Conservation (phyloP, 2,888 invertebrate species). For the Andrena minutula region DNA sequence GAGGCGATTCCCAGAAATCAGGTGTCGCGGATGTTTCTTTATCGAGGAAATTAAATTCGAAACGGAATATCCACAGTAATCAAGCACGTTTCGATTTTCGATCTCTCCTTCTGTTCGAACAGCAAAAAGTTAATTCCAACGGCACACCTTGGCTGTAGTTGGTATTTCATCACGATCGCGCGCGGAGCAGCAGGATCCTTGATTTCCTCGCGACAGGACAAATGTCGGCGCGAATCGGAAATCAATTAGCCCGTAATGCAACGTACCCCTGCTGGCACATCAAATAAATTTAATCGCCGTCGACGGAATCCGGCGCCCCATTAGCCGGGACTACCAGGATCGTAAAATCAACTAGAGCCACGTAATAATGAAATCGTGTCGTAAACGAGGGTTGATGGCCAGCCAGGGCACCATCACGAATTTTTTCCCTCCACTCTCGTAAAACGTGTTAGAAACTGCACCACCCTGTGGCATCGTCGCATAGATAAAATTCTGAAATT, state of each 20-base stretch:
- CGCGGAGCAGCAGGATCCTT: not conserved
- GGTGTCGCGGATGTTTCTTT: no score
- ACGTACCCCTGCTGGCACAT: conserved; percentile 17
- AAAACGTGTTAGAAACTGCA: not conserved
- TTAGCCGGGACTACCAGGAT: conserved; percentile 15
- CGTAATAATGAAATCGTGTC: conserved; percentile 44
- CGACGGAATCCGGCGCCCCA: conserved; percentile 22
- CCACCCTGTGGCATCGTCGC: not conserved
- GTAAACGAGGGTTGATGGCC: conserved; percentile 28
- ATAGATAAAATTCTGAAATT: not conserved
- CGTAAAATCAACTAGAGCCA: conserved; percentile 46
- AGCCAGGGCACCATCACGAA: not conserved
- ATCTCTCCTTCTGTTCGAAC: no score
- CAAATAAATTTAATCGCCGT: conserved; percentile 58
- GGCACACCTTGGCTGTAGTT: not conserved
- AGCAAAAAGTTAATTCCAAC: conserved; percentile 8
- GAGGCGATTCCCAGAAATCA: no score
- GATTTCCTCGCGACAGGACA: conserved; percentile 27
- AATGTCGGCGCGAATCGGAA: conserved; percentile 37
- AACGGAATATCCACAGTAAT: not conserved
- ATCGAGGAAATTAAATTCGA: no score
- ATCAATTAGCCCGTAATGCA: conserved; percentile 58
- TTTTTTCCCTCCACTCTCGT: not conserved
- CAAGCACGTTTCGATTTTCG: not conserved
- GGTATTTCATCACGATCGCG: conserved; percentile 6